Conservation (phyloP, 2,113 vertebrate species). For the Neolamprologus longior region DNA sequence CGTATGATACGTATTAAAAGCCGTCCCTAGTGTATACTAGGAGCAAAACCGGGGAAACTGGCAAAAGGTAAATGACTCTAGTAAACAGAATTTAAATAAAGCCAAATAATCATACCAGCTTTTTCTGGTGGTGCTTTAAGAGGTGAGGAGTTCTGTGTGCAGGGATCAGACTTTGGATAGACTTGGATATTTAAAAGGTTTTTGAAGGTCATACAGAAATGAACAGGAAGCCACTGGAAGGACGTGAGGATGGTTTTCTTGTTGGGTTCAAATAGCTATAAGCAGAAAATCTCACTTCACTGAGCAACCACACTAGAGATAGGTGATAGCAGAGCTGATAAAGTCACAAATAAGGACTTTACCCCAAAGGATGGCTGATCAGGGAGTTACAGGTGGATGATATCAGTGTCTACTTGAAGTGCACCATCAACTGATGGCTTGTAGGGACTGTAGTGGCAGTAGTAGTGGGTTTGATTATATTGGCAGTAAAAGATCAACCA, state of each 20-base stretch:
- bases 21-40: background rate
- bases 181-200: background rate
- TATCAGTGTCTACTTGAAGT: background rate
- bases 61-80: background rate
- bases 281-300: background rate
- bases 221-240: background rate
- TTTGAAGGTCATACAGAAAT: background rate
- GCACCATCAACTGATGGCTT: background rate
- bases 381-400: background rate
- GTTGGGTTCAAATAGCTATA: background rate
- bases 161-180: background rate
- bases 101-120: background rate
- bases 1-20: accelerated
- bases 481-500: background rate
- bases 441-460: background rate
- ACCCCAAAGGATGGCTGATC: background rate
- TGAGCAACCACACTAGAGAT: background rate
- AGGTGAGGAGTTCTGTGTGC: background rate
- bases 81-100: background rate
- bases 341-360: background rate
- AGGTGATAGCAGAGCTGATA: background rate
- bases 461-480: background rate
- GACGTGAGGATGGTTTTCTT: background rate
- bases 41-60: background rate
- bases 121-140: background rate